Evolutionary conservation across 2,113 vertebrate species (phyloP), one percentile per base, ranked within the genome.

Genomic region (Motacilla alba): DNA sequence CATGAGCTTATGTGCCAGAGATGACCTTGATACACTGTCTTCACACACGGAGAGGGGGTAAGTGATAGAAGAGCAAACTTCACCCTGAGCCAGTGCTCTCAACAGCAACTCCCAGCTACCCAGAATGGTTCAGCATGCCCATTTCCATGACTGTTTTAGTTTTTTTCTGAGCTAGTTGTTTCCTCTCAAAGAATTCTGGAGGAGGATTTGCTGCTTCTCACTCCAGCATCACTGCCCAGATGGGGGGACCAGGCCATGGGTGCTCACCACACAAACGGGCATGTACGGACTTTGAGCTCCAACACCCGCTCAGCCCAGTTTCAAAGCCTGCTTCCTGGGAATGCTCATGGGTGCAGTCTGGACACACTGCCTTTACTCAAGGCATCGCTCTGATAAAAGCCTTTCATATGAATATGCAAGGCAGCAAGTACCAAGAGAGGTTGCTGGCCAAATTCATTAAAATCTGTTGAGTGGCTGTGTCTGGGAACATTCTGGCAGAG

Each of bases 251-350:
- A 83, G 44, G 27, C 16, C 1, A 0, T 0, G 4, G n/a, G 19
- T 11, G 5, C 15, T 81, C 1, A 0, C 37, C 19, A 22, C 13
- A 4, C 0, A 0, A 13, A 22, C 9, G 28, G 33, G 15, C 23
- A 43, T 18, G 10, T 13, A 27, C 0, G 0, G 39, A n/a, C 70
- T 81, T 87, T 4, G 31, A 78, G 78, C 31, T 78, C 69, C 37
- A 68, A 5, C 24, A 75, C 12, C 17, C 7, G 4, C 27, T 15
- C 1, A 15, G 26, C 18, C 13, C n/a, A 39, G 30, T 68, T 85
- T 83, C 89, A 80, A 60, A 53, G 66, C 80, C 66, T 41, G 10
- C 68, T 93, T 89, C 62, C 41, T 3, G 1, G 35, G 28, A 85
- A 78, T 14, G 27, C 28, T 91, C 63, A 31, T 23, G 27, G 2